Evolutionary conservation across 1,140 invertebrate species (phyloP), one percentile per base, ranked within the genome.

Genomic region (Mamestra configurata): DNA sequence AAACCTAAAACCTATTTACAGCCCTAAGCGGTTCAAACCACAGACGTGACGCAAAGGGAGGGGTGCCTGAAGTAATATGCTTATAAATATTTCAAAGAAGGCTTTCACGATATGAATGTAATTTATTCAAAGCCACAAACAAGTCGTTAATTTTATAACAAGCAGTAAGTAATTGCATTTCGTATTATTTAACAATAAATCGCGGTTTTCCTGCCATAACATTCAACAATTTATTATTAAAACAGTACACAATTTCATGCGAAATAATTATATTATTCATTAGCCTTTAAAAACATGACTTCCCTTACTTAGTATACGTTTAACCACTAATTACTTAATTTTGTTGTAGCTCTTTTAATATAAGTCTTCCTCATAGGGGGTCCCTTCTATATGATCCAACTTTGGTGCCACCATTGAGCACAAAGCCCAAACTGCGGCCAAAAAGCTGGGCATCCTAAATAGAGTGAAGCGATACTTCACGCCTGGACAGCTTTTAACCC

Each of bases 171-270:
- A 61, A 37, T 35, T 61, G 40, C 27, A 31, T 59, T 59, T 59
- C 15, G 15, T 37, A 35, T 61, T 35, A 61, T 37, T 35, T 35
- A 20, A 20, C n/a, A 64, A 35, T 61, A 31, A 18, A 31, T 11
- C 59, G 35, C 35, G 59, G 59, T 64, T 64, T 64, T 64, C 59
- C 59, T 64, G n/a, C n/a, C 8, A 64, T 27, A 27, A 46, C 43
- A 46, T 46, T 46, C 0, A 15, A 46, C 53, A 55, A 55, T 55
- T 24, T 55, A 24, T 27, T 55, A 55, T 55, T 55, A 55, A 55
- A 55, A 55, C 53, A 24, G 20, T 24, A 55, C 7, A 7, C 13
- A 1, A 18, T 1, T 20, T 5, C 0, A 53, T 55, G 46, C 15
- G n/a, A 5, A 49, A n/a, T 13, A n/a, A 49, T 13, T 11, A 8